Evolutionary conservation across 2,797 vertebrate genomes (phyloP), one percentile per base, ranked within the genome.

Genomic region (Myotis myotis): DNA sequence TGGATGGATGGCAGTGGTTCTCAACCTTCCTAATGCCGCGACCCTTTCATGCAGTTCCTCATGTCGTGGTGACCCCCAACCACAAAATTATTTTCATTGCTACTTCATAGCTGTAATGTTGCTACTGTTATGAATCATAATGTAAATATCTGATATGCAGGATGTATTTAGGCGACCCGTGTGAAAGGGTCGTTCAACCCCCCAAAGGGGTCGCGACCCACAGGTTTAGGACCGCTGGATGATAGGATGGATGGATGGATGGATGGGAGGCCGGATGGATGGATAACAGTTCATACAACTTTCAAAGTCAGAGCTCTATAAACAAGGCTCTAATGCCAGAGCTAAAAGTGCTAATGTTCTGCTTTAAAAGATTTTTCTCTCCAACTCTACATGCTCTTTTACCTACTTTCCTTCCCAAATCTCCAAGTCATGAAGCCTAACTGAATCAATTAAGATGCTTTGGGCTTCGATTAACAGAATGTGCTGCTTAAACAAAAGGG

Each of bases 391-490:
- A 16, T 44, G n/a, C 53, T 76, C 70, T 41, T 68, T 74, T 44
- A 47, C 76, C 13, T 78, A 60, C 28, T 51, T 94, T 87, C 60
- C 74, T 30, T 94, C 90, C 53, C 51, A 81, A 36, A 82, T 84
- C 74, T 92, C 72, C 55, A 72, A 79, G 82, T 55, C 55, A 71
- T 13, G 16, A 93, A 55, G 49, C 5, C 30, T 53, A 36, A 2
- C n/a, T 38, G 1, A 84, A 78, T 72, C 68, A 49, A 2, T 76
- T 74, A 60, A 89, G 71, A 71, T 75, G 22, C 30, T 93, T 87
- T 71, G 22, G 22, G 62, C 19, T 87, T 87, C 76, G 25, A 8
- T 57, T 19, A 91, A 91, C 72, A 90, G 93, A 95, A 71, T 44
- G 72, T 13, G 9, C 28, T 49, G 13, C 78, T 84, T 53, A 76